Conservation (phyloP, 2,888 invertebrate genomes). For the Trissoscelio sp. region DNA sequence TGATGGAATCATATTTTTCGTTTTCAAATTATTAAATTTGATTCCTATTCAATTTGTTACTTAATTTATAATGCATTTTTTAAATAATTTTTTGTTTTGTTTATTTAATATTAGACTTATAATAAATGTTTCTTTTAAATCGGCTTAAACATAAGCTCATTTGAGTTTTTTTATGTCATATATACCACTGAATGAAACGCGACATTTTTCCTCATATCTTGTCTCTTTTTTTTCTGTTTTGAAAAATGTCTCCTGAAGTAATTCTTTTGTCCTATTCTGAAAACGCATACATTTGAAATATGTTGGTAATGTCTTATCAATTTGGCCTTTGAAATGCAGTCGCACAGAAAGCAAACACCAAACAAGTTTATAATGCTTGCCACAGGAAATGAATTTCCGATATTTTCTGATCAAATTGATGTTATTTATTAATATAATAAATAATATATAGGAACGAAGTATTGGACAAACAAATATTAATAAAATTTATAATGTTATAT, state of each 20-base stretch:
- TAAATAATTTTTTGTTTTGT: too few species aligned
- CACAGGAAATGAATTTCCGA: conserved; percentile 4
- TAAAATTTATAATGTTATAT: neutral
- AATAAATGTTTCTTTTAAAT: too few species aligned
- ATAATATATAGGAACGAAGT: too few species aligned
- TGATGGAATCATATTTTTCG: too few species aligned
- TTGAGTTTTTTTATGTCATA: too few species aligned
- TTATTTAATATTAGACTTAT: too few species aligned
- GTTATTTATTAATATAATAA: conserved; percentile 19
- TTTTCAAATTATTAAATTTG: too few species aligned
- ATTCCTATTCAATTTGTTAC: too few species aligned
- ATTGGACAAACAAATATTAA: conserved; percentile 13
- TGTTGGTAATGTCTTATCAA: conserved; percentile 35
- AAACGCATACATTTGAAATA: conserved; percentile 36
- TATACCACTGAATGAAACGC: too few species aligned
- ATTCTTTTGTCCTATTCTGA: neutral
- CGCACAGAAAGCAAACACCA: conserved; percentile 24
- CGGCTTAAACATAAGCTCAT: too few species aligned
- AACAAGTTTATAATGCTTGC: conserved; percentile 13
- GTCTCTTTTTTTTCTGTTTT: neutral
- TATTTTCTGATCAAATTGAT: conserved; percentile 24
- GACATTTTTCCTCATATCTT: too few species aligned
- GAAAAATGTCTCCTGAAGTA: conserved; percentile 4
- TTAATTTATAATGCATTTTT: too few species aligned
- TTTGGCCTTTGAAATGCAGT: conserved; percentile 35